Percentiles rank a stretch among this genome's conserved stretches.
These are phyloP conservation scores for Enteromius viviparus DNA, from an alignment of 2,797 vertebrate genomes.

Conservation along the genomic window DNA sequence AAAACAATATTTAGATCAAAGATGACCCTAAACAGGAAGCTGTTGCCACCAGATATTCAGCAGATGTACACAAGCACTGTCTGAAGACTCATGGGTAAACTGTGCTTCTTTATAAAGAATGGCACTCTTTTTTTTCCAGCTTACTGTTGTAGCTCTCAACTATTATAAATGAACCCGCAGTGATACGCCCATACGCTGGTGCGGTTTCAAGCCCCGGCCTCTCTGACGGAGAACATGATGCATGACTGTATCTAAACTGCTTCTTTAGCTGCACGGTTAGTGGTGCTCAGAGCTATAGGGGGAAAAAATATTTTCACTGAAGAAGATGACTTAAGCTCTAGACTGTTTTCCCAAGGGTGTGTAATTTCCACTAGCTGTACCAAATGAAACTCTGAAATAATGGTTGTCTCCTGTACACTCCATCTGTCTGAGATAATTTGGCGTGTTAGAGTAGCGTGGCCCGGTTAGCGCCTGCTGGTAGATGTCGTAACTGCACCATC, in stretches of 20 bases:
- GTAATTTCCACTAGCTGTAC: background rate
- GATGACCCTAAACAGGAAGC: slow-evolving; percentile 17
- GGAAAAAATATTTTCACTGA: background rate
- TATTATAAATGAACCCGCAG: slow-evolving; percentile 8
- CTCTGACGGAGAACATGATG: slow-evolving; percentile 11
- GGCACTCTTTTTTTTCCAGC: background rate
- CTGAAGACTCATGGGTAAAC: slow-evolving; percentile 12
- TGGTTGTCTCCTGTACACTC: background rate
- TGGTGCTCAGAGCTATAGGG: background rate
- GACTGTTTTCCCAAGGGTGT: background rate
- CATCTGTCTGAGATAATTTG: background rate
- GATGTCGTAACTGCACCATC: slow-evolving; percentile 18
- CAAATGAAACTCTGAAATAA: slow-evolving; percentile 6
- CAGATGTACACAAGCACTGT: background rate
- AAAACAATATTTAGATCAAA: background rate
- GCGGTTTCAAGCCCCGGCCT: slow-evolving; percentile 2
- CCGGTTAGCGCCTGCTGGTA: background rate
- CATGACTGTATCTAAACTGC: slow-evolving; percentile 22
- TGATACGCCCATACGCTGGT: background rate
- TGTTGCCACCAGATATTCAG: slow-evolving; percentile 1
- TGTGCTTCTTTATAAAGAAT: slow-evolving; percentile 15
- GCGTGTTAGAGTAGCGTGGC: background rate
- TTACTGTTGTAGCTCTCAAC: background rate
- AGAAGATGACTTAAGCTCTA: background rate
- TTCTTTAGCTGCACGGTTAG: background rate